Conservation (phyloP, 2,888 invertebrate species). For the Dorcus hopei region DNA sequence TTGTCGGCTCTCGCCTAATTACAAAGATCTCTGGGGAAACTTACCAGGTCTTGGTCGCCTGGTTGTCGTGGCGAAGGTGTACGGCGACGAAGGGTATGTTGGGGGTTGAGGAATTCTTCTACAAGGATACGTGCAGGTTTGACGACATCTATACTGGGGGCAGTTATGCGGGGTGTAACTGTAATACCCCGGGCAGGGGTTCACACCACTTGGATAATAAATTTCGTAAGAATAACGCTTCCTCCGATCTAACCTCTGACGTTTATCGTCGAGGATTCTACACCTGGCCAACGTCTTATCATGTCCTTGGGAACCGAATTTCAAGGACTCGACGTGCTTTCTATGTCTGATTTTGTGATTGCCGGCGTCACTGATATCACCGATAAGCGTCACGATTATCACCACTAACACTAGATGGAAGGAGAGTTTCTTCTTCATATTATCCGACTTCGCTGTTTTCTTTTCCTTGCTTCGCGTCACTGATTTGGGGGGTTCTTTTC, state of each 20-base stretch:
- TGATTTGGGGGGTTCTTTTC: no score
- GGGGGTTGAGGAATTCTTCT: conserved; percentile 7
- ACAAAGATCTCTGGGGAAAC: no score
- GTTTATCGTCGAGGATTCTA: conserved; percentile 14
- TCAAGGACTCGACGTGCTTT: neutral
- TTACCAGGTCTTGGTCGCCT: no score
- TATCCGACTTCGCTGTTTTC: conserved; percentile 10
- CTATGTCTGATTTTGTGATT: neutral
- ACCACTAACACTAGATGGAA: conserved; percentile 2
- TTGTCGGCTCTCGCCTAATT: neutral
- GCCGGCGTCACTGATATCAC: neutral
- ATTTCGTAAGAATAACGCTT: conserved; percentile 5
- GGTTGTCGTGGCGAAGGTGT: no score
- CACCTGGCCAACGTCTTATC: conserved; percentile 12
- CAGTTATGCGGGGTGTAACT: conserved; percentile 19
- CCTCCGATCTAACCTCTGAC: conserved; percentile 8
- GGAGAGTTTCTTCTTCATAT: conserved; percentile 8
- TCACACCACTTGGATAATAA: conserved; percentile 6
- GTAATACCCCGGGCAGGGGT: conserved; percentile 13
- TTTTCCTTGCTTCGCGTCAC: neutral
- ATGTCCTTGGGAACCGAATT: neutral
- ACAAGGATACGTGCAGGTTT: conserved; percentile 12
- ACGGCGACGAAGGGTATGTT: neutral
- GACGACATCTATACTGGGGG: neutral
- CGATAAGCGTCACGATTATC: conserved; percentile 1